These are phyloP conservation scores for Eleginops maclovinus DNA, from an alignment of 2,113 vertebrate species.

Conservation along the genomic window DNA sequence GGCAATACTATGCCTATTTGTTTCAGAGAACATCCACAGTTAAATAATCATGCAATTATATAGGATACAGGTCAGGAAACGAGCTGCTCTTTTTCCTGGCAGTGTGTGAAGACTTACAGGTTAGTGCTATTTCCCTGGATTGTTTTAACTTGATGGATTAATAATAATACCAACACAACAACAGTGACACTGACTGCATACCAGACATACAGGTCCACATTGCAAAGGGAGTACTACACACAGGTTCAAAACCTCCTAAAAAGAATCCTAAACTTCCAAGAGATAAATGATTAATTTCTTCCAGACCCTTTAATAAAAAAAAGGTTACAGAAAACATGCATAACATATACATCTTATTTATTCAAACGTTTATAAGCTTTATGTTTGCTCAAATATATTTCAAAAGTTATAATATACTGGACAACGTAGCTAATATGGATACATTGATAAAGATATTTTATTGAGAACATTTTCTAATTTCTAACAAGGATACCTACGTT, in stretches of 20 bases:
- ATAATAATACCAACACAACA: background rate
- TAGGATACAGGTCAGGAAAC: background rate
- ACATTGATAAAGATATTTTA: no score
- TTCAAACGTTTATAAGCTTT: background rate
- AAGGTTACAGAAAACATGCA: background rate
- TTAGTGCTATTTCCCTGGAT: background rate
- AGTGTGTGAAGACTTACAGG: background rate
- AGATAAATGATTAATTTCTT: background rate
- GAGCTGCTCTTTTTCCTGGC: background rate
- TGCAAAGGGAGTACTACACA: background rate
- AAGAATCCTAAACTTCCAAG: background rate
- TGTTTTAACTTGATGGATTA: background rate
- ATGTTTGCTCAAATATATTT: background rate
- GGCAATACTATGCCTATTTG: conserved; percentile 1
- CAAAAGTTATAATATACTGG: background rate
- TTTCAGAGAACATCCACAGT: background rate
- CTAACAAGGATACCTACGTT: background rate
- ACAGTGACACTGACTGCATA: background rate
- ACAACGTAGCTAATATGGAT: no score
- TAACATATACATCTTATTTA: conserved; percentile 24
- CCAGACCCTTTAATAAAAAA: background rate
- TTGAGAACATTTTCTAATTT: no score
- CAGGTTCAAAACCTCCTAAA: background rate
- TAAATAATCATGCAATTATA: background rate
- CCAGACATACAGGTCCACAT: background rate